These are phyloP conservation scores for Hirtodrosophila confusa DNA, from an alignment of 2,888 invertebrate genomes.

Conservation along the genomic window DNA sequence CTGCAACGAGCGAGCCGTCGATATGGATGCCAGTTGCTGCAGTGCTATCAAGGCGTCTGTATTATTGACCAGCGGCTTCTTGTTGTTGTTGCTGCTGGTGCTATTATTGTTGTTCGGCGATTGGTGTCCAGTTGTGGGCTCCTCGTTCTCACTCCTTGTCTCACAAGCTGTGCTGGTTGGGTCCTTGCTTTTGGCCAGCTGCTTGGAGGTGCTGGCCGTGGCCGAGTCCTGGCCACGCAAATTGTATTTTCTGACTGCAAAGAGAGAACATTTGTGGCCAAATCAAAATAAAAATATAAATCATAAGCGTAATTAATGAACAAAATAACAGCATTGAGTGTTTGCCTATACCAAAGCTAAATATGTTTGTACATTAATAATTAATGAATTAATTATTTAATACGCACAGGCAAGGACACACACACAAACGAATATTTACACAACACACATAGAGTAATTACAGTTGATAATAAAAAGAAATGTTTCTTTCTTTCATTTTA, in stretches of 20 bases:
- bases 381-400: conserved; percentile 8
- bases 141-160: conserved; percentile 60
- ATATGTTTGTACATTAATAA: conserved; percentile 10
- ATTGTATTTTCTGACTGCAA: conserved; percentile 65
- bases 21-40: conserved; percentile 82
- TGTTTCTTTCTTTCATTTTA: conserved; percentile 37
- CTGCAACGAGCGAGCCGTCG: conserved; percentile 75
- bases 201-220: conserved; percentile 47
- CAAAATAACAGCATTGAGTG: conserved; percentile 11
- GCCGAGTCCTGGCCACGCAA: conserved; percentile 48
- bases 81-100: conserved; percentile 14
- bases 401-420: conserved; percentile 20
- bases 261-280: conserved; percentile 37
- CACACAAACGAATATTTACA: conserved; percentile 12
- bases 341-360: conserved; percentile 28
- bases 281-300: conserved; percentile 69
- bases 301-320: conserved; percentile 28
- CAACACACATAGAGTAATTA: conserved; percentile 21
- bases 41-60: conserved; percentile 81
- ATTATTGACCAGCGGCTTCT: conserved; percentile 52
- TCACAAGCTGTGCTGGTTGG: background rate
- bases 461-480: conserved; percentile 15
- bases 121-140: conserved; percentile 34
- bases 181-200: conserved; percentile 24
- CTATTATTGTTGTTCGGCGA: conserved; percentile 7